Evolutionary conservation across 2,888 invertebrate genomes (phyloP), one percentile per base, ranked within the genome.

Genomic region (Dinocampus coccinellae): DNA sequence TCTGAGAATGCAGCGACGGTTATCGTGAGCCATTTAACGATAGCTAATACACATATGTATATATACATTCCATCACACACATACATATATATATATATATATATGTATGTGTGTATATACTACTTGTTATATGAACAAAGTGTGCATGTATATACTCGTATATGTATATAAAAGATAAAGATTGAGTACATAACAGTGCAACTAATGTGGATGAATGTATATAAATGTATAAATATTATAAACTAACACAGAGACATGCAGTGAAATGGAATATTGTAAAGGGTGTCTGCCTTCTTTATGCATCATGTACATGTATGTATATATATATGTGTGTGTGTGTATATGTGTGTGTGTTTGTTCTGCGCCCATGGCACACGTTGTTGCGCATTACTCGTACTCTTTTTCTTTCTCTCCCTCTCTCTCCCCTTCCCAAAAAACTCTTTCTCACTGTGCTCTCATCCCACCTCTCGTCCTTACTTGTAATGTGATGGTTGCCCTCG

Each of bases 361-460:
- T 47, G 82, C 80, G 77, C 70, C 82, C 82, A 81, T 79, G 81
- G 66, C 74, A 82, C 80, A 82, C 81, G 82, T 76, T 78, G 81
- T 77, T 63, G 62, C 55, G 10, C 47, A 16, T 47, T 47, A 2
- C 47, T 47, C 16, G 9, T 47, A 16, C 20, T 16, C 47, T 47
- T 7, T 16, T 16, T n/a, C 16, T 16, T n/a, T 57, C 10, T 10
- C 20, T 24, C 36, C 20, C 34, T 16, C 20, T 22, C 36, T 7
- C 7, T 29, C 7, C 29, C 29, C 29, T 29, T 29, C 7, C 29
- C 29, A 29, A n/a, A n/a, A n/a, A n/a, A n/a, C n/a, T n/a, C n/a
- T n/a, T n/a, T n/a, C n/a, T n/a, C n/a, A n/a, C n/a, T n/a, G n/a
- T n/a, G n/a, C n/a, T 29, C 29, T 7, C 7, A 29, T 29, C 24